Conservation (phyloP, 2,113 vertebrate genomes). For the Oncorhynchus gorbuscha region DNA sequence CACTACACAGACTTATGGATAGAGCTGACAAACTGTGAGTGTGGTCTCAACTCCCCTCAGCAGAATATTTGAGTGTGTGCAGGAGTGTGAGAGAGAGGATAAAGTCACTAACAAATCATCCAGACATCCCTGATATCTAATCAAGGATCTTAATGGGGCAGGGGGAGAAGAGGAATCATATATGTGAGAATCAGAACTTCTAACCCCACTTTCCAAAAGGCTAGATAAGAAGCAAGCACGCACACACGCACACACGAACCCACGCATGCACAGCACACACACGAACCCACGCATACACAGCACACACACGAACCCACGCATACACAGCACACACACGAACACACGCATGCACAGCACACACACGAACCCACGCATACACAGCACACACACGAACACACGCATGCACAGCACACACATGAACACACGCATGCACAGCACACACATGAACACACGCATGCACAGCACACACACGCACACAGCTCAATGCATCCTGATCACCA, state of each 20-base stretch:
- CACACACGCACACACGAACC: too few relatives aligned
- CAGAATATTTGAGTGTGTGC: not conserved
- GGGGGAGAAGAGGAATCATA: not conserved
- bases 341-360: not conserved
- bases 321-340: too few relatives aligned
- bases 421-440: too few relatives aligned
- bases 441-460: not conserved
- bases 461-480: not conserved
- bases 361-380: too few relatives aligned
- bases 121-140: not conserved
- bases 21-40: too few relatives aligned
- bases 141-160: not conserved
- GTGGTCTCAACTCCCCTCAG: too few relatives aligned
- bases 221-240: not conserved
- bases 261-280: too few relatives aligned
- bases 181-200: not conserved
- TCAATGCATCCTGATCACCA: not conserved
- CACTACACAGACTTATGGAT: too few relatives aligned
- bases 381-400: too few relatives aligned
- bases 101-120: constrained; percentile 1
- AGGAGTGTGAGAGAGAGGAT: not conserved
- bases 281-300: too few relatives aligned
- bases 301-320: not conserved
- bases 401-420: too few relatives aligned
- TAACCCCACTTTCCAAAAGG: not conserved